These are phyloP conservation scores for Sinocyclocheilus anshuiensis DNA, from an alignment of 2,113 vertebrate species.

Conservation along the genomic window DNA sequence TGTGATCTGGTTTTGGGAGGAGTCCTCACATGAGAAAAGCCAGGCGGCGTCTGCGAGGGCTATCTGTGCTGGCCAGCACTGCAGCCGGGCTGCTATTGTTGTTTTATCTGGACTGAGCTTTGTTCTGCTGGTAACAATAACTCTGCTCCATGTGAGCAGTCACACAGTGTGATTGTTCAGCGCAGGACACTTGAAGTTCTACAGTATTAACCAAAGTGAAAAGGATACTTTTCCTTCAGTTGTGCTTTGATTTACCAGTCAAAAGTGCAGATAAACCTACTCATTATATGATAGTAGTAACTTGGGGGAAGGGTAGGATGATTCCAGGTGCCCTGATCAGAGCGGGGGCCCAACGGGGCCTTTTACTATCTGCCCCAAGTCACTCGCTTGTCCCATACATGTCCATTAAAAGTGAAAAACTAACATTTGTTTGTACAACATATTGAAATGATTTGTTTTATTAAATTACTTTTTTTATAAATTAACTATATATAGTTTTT, in stretches of 20 bases:
- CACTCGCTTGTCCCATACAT: neutral
- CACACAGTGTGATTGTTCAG: neutral
- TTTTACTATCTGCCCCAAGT: neutral
- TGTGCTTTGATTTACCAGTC: neutral
- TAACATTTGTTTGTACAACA: neutral
- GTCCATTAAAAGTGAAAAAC: neutral
- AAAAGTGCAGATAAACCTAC: neutral
- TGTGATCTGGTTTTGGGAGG: conserved; percentile 17
- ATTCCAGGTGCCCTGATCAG: too few species aligned
- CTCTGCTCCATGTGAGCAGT: neutral
- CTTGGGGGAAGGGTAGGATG: too few species aligned
- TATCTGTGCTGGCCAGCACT: conserved; percentile 24
- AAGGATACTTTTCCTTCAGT: neutral
- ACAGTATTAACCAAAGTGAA: too few species aligned
- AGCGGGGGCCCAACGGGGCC: too few species aligned
- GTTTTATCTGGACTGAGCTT: conserved; percentile 37
- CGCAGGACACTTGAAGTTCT: neutral
- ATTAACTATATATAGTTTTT: neutral
- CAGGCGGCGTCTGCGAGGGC: conserved; percentile 12
- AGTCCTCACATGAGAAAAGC: conserved; percentile 16
- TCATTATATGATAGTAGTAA: neutral
- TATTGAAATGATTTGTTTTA: neutral
- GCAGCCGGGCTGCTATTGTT: neutral
- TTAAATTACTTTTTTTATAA: neutral
- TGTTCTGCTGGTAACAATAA: conserved; percentile 32